Evolutionary conservation across 2,888 invertebrate species (phyloP).

Genomic region (Oxyteleia sp.): DNA sequence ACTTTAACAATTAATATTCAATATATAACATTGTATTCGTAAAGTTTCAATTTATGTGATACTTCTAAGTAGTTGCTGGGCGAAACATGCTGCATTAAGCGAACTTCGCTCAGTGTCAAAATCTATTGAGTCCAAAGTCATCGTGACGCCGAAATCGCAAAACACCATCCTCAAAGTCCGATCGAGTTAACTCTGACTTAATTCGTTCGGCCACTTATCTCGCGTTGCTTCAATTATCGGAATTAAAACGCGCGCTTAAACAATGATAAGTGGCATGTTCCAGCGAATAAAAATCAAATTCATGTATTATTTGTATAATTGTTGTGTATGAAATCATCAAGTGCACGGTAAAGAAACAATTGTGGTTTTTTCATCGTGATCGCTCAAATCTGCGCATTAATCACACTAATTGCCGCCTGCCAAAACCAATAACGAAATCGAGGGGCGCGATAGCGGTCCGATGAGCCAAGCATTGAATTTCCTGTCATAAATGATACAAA

Average conservation of each 20-base stretch:
- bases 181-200: no score
- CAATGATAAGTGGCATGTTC: background rate
- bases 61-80: constrained; percentile 14
- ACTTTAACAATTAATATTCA: constrained; percentile 22
- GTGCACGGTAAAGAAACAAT: background rate
- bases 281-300: no score
- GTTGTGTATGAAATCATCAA: constrained; percentile 19
- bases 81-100: constrained; percentile 9
- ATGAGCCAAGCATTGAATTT: no score
- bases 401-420: constrained; percentile 31
- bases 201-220: background rate
- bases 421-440: constrained; percentile 29
- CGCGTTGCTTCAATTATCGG: constrained; percentile 11
- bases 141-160: background rate
- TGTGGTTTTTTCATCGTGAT: constrained; percentile 6
- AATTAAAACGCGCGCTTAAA: constrained; percentile 9
- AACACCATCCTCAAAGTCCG: no score
- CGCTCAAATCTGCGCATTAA: constrained; percentile 6
- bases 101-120: constrained; percentile 4
- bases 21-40: constrained; percentile 4
- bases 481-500: no score
- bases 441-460: no score
- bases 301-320: constrained; percentile 46
- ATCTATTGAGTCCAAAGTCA: constrained; percentile 10
- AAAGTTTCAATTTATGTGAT: constrained; percentile 25